phyloP scores from a whole-genome alignment of 2,797 vertebrate genomes.

The Catharus ustulatus region DNA sequence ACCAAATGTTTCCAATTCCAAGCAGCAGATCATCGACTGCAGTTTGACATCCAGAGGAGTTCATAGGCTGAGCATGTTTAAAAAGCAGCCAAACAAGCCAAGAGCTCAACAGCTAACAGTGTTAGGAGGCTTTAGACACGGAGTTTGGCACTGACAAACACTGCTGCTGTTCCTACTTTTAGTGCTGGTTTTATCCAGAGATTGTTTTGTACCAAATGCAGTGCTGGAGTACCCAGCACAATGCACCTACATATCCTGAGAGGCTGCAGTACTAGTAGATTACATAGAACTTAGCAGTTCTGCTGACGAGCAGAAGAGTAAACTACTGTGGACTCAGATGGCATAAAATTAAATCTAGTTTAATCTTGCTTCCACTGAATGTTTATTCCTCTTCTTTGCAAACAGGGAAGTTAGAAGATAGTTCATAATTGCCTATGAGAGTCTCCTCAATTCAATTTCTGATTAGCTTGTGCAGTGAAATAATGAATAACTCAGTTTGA shows the following conservation, averaged over 20 bases:
- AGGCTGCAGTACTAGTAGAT: neutral
- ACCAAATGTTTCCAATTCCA: constrained; percentile 3
- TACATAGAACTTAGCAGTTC: neutral
- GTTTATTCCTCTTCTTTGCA: constrained; percentile 9
- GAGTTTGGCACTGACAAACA: neutral
- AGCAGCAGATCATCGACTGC: neutral
- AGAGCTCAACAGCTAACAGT: neutral
- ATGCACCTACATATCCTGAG: neutral
- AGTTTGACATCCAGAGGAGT: neutral
- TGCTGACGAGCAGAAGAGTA: neutral
- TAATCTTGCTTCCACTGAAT: constrained; percentile 8
- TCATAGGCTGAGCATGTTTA: neutral
- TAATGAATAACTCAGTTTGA: neutral
- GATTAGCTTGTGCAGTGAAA: neutral
- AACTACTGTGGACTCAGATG: neutral
- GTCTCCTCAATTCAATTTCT: neutral
- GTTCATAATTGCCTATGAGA: neutral
- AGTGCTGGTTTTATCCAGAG: neutral
- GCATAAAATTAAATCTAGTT: constrained; percentile 40
- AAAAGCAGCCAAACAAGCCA: constrained; percentile 18
- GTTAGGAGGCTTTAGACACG: neutral
- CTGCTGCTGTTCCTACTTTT: neutral
- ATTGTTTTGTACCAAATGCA: fast-evolving
- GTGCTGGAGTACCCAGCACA: neutral
- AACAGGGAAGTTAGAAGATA: neutral